These are phyloP conservation scores for Tiliqua scincoides DNA, from an alignment of 2,113 vertebrate genomes.

Conservation along the genomic window DNA sequence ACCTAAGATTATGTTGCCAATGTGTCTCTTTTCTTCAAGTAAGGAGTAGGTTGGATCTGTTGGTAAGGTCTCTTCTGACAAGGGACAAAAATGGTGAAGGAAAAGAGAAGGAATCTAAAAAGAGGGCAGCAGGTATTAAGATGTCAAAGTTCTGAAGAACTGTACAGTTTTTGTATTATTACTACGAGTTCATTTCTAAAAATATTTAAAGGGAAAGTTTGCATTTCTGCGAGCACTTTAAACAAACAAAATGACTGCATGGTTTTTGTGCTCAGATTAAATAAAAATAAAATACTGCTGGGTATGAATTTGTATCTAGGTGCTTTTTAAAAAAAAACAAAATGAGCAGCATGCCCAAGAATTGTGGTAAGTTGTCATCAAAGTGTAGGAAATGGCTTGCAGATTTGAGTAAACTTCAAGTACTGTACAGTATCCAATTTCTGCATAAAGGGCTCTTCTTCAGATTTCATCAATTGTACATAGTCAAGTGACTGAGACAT, in stretches of 20 bases:
- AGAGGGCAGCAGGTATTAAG: rapidly evolving
- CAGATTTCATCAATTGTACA: not conserved
- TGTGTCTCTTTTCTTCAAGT: not conserved
- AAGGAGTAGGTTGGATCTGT: not conserved
- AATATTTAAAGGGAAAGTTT: not conserved
- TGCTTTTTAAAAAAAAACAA: no score
- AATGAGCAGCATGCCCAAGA: not conserved
- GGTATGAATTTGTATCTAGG: not conserved
- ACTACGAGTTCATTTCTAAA: not conserved
- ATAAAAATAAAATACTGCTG: not conserved
- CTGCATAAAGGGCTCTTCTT: not conserved
- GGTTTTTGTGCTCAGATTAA: not conserved
- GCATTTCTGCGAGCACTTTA: not conserved
- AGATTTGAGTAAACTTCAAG: not conserved
- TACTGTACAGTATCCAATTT: not conserved
- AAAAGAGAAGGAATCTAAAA: not conserved
- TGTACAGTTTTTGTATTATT: not conserved
- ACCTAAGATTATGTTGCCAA: no score
- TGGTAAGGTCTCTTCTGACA: not conserved
- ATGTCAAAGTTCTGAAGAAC: not conserved
- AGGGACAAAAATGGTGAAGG: not conserved
- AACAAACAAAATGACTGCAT: not conserved
- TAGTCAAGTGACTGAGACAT: not conserved
- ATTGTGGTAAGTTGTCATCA: not conserved
- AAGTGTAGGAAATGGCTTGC: not conserved